Evolutionary conservation across 2,888 invertebrate species (phyloP), one percentile per base, ranked within the genome.

Genomic region (Zonitis immaculata): DNA sequence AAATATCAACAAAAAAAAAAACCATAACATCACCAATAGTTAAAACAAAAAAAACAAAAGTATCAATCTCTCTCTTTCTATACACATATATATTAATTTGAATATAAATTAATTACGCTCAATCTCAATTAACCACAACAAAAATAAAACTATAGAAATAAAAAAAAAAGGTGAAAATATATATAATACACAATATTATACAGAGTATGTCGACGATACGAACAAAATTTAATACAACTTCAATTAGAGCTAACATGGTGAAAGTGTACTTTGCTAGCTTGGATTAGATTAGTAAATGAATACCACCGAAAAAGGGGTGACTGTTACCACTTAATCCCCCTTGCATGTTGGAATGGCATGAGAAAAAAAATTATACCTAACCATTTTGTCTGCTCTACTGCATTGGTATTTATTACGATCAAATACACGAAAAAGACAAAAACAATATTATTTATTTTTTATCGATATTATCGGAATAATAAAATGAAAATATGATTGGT

Each of bases 261-360:
- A 62, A 66, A 66, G 64, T 64, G 62, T 66, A 63, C 61, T 63
- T 60, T 58, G 56, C 57, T 60, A 51, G 58, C 57, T 60, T 61
- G 58, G 64, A 69, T 68, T 68, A 63, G 63, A 69, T 69, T 68
- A 69, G 68, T 67, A 66, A 69, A 69, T 68, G 67, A 68, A 68
- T 65, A 65, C 66, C 58, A 56, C 56, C 58, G 58, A 35, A 51
- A 62, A 66, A 68, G 63, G 65, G 68, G 66, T 62, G 67, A 63
- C 62, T 62, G 57, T 59, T 62, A 64, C 64, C 66, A 65, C 64
- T 68, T 68, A 67, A 67, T 67, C 65, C 63, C 64, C 60, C 57
- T 62, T 59, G 55, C 55, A 52, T 14, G 32, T 22, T 43, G 47
- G 20, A 49, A 44, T 47, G 45, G 55, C 27, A 48, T 39, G 28